Percentiles rank a stretch among this genome's conserved stretches.
Conservation (phyloP, 2,113 vertebrate genomes). For the Coryphaenoides rupestris region DNA sequence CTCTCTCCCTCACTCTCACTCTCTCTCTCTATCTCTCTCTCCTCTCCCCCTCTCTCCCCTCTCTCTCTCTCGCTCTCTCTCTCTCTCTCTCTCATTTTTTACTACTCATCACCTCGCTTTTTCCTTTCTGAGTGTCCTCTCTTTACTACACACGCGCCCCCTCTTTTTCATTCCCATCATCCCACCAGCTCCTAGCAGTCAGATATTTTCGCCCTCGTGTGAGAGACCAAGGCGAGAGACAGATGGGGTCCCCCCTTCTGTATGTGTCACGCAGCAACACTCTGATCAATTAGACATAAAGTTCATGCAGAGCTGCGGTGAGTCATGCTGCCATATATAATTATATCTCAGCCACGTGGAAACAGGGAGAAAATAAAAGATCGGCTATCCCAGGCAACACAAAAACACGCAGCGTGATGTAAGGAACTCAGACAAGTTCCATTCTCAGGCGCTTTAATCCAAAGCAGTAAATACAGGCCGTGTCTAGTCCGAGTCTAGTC, state of each 20-base stretch:
- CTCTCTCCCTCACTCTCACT: constrained; percentile 20
- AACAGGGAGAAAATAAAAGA: background rate
- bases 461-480: no score
- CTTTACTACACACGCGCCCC: constrained; percentile 22
- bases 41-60: constrained; percentile 34
- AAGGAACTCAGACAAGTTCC: no score
- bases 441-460: background rate
- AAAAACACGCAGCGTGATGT: background rate
- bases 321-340: constrained; percentile 23
- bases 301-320: constrained; percentile 41
- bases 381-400: background rate
- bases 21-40: constrained; percentile 42
- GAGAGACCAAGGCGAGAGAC: constrained; percentile 39
- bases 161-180: constrained; percentile 48
- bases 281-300: constrained; percentile 59
- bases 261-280: background rate
- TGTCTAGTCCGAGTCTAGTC: no score
- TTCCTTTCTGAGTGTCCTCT: constrained; percentile 21
- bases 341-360: constrained; percentile 22
- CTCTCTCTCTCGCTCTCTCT: constrained; percentile 10
- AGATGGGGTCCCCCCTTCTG: constrained; percentile 46
- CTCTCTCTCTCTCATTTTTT: background rate
- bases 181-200: constrained; percentile 30
- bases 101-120: constrained; percentile 16
- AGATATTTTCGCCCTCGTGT: constrained; percentile 37